Conservation (phyloP, 2,888 invertebrate genomes). For the Incurvaria masculella region DNA sequence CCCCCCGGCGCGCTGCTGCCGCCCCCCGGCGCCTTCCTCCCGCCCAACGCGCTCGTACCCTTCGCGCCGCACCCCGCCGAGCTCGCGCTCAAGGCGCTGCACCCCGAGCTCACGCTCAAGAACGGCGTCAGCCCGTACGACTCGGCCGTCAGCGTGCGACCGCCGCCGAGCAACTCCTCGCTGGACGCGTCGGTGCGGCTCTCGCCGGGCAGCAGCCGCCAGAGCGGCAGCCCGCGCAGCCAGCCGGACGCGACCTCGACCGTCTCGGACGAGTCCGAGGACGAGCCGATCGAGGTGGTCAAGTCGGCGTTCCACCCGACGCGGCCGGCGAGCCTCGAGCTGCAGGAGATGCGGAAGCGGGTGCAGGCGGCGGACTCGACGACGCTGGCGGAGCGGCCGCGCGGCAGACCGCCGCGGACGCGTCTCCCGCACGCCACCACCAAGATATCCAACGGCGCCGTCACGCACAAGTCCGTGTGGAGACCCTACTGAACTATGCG, state of each 20-base stretch:
- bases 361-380: constrained; percentile 60
- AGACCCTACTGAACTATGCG: constrained; percentile 59
- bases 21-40: constrained; percentile 56
- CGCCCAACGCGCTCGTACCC: constrained; percentile 52
- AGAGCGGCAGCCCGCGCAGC: constrained; percentile 53
- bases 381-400: constrained; percentile 55
- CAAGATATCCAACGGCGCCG: constrained; percentile 54
- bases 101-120: constrained; percentile 48
- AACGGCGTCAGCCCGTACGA: constrained; percentile 60
- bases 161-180: constrained; percentile 45
- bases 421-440: constrained; percentile 46
- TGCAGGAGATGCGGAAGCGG: constrained; percentile 49
- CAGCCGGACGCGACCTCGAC: constrained; percentile 58
- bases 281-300: constrained; percentile 72
- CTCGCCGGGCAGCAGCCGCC: constrained; percentile 55
- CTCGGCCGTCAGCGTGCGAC: constrained; percentile 32
- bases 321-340: constrained; percentile 54
- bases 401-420: constrained; percentile 36
- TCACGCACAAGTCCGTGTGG: constrained; percentile 69
- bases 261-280: constrained; percentile 63
- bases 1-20: constrained; percentile 49
- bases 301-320: constrained; percentile 73
- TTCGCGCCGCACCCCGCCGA: constrained; percentile 55
- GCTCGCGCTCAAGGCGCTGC: constrained; percentile 42
- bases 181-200: constrained; percentile 48